Evolutionary conservation across 2,888 invertebrate species (phyloP).

Genomic region (Agonopterix subpropinquella): DNA sequence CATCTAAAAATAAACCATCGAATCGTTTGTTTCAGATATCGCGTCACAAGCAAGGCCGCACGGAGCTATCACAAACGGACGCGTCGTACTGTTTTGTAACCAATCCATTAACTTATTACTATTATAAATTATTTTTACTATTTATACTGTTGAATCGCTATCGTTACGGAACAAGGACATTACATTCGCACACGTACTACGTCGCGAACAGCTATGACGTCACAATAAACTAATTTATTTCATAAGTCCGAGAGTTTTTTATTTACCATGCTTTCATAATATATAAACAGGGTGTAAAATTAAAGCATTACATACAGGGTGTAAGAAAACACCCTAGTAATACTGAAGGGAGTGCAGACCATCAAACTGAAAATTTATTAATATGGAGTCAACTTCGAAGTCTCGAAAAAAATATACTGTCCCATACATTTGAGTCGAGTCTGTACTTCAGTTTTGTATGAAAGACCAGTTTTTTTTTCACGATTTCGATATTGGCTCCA

Average conservation of each 20-base stretch:
- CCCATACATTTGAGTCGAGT: too few relatives aligned
- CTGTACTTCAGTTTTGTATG: too few relatives aligned
- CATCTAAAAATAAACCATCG: too few relatives aligned
- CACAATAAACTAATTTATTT: conserved; percentile 75
- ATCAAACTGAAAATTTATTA: too few relatives aligned
- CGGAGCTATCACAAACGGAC: conserved; percentile 30
- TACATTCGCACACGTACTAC: conserved; percentile 34
- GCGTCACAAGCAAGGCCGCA: conserved; percentile 13
- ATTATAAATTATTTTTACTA: conserved; percentile 76
- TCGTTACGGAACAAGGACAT: conserved; percentile 47
- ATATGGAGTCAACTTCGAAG: too few relatives aligned
- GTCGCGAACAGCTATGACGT: conserved; percentile 58
- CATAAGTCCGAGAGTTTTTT: conserved; percentile 51
- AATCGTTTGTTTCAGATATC: conserved; percentile 39
- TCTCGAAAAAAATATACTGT: too few relatives aligned
- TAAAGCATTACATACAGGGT: too few relatives aligned
- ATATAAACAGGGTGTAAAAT: too few relatives aligned
- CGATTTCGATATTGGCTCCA: too few relatives aligned
- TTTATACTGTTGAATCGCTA: conserved; percentile 65
- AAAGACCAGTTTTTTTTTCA: too few relatives aligned
- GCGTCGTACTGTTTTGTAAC: conserved; percentile 62
- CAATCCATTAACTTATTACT: conserved; percentile 73
- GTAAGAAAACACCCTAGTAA: too few relatives aligned
- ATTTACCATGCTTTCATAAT: conserved; percentile 10
- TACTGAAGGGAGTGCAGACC: too few relatives aligned